Percentiles rank a stretch among this genome's conserved stretches.
phyloP scores from a whole-genome alignment of 1,140 invertebrate genomes.

The Camponotus floridanus region DNA sequence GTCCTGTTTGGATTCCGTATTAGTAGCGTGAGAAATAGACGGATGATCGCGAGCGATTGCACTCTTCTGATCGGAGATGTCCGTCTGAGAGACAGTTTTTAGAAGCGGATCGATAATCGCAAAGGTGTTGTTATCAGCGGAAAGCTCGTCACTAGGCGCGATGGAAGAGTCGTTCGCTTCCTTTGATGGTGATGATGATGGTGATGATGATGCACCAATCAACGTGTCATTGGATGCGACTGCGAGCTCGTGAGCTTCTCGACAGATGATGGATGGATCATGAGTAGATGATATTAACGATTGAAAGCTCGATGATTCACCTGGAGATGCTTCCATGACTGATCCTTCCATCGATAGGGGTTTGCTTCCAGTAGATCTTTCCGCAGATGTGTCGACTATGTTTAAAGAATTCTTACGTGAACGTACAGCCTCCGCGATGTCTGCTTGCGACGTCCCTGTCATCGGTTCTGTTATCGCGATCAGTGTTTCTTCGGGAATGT shows the following conservation, averaged over 20 bases:
- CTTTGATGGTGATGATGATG: constrained; percentile 47
- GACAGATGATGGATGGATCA: background rate
- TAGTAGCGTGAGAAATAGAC: background rate
- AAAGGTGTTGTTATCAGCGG: constrained; percentile 5
- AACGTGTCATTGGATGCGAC: background rate
- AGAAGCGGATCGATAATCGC: background rate
- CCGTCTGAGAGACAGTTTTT: background rate
- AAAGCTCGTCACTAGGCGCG: constrained; percentile 24
- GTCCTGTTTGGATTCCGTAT: background rate
- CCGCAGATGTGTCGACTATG: background rate
- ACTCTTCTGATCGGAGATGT: background rate
- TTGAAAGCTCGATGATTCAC: background rate
- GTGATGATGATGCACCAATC: constrained; percentile 34
- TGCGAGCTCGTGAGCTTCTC: background rate
- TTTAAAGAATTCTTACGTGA: constrained; percentile 26
- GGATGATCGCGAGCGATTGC: background rate
- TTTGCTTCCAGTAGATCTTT: background rate
- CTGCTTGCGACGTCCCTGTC: background rate
- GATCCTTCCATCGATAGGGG: background rate
- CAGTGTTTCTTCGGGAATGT: constrained; percentile 1
- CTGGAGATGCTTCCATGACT: background rate
- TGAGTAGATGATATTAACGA: constrained; percentile 26
- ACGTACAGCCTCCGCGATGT: constrained; percentile 19
- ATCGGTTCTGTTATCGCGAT: background rate
- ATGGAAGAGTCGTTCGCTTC: constrained; percentile 53